Conservation (phyloP, 2,113 vertebrate genomes). For the Tonatia bakeri region DNA sequence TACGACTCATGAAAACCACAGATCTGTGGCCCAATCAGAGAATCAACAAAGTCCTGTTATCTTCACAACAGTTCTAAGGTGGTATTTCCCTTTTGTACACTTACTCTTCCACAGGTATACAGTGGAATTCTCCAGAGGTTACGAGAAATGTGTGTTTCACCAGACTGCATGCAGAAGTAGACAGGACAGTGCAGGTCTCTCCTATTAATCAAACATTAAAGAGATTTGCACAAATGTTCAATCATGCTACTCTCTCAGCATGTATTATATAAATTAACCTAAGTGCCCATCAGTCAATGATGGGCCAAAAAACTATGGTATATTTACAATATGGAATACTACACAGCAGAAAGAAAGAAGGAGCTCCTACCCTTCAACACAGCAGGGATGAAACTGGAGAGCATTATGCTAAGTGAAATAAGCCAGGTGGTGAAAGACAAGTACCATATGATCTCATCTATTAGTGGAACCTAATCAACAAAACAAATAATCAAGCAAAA, state of each 20-base stretch:
- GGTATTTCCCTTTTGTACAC: not conserved
- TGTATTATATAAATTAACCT: not conserved
- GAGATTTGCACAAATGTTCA: not conserved
- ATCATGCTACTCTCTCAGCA: not conserved
- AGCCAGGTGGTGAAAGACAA: too few species aligned
- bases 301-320: too few species aligned
- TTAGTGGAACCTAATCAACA: too few species aligned
- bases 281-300: too few species aligned
- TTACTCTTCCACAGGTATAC: not conserved
- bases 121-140: not conserved
- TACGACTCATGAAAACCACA: not conserved
- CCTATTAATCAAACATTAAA: not conserved
- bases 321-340: too few species aligned
- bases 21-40: not conserved
- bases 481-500: too few species aligned
- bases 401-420: too few species aligned
- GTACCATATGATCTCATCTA: too few species aligned
- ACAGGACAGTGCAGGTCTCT: not conserved
- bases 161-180: not conserved
- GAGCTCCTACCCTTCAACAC: too few species aligned
- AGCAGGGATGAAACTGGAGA: too few species aligned
- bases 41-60: not conserved
- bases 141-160: not conserved
- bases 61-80: not conserved
- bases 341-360: too few species aligned